These are phyloP conservation scores for Callosobruchus maculatus DNA, from an alignment of 2,888 invertebrate species.

Conservation along the genomic window DNA sequence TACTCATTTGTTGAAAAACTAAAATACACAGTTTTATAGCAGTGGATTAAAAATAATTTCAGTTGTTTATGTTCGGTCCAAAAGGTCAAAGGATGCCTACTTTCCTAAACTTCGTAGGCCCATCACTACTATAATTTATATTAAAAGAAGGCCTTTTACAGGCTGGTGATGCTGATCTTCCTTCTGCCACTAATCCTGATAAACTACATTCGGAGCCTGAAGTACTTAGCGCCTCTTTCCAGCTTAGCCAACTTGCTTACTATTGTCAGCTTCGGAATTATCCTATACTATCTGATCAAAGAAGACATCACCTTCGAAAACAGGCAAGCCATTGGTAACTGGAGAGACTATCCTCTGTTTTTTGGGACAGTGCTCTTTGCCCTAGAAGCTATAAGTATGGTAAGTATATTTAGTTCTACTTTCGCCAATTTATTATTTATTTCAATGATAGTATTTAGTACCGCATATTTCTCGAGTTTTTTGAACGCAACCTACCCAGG, in stretches of 20 bases:
- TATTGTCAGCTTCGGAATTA: slow-evolving; percentile 70
- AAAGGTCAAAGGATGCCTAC: no score
- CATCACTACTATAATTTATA: no score
- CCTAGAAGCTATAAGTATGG: slow-evolving; percentile 77
- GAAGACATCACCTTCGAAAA: slow-evolving; percentile 56
- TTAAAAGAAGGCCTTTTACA: no score
- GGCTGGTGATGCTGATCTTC: slow-evolving; percentile 67
- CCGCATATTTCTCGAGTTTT: no score
- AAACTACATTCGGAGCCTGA: slow-evolving; percentile 72
- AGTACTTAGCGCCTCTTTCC: slow-evolving; percentile 79
- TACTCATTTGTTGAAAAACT: no score
- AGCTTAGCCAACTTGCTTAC: slow-evolving; percentile 78
- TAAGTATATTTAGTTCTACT: slow-evolving; percentile 49
- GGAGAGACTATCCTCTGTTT: slow-evolving; percentile 67
- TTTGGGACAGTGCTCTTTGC: slow-evolving; percentile 91
- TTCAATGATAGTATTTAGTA: no score
- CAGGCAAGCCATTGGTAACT: slow-evolving; percentile 51
- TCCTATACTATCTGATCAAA: slow-evolving; percentile 67
- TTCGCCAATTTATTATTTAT: no score
- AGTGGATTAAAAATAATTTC: no score
- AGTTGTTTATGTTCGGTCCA: no score
- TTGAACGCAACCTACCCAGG: no score
- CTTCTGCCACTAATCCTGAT: slow-evolving; percentile 68
- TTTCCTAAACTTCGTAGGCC: no score
- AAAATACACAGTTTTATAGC: no score